A percentile compares a stretch with the other conserved stretches of the same genome.
These are phyloP conservation scores for Hippocampus kuda DNA, from an alignment of 2,797 vertebrate species.

Conservation along the genomic window DNA sequence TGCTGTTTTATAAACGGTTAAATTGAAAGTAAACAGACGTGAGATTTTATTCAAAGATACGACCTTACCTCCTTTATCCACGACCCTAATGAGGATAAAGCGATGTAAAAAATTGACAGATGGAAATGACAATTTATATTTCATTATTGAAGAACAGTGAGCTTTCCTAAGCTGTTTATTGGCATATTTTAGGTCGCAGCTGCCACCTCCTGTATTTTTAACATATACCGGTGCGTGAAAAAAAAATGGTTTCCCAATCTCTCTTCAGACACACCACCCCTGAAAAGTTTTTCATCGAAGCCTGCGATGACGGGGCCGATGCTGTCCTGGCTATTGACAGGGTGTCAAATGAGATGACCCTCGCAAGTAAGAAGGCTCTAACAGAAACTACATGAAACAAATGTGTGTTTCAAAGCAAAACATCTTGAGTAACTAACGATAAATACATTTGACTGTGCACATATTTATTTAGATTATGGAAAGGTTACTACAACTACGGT, in stretches of 20 bases:
- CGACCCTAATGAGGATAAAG: too few species aligned
- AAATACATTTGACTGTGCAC: background rate
- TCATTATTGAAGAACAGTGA: background rate
- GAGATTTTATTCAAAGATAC: too few species aligned
- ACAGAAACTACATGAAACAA: background rate
- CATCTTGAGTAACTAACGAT: too few species aligned
- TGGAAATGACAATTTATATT: background rate
- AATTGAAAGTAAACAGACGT: too few species aligned
- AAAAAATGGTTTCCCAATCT: background rate
- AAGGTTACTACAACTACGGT: background rate
- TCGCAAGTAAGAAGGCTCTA: conserved; percentile 74
- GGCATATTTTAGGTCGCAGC: background rate
- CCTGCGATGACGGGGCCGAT: conserved; percentile 86
- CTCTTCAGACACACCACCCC: conserved; percentile 79
- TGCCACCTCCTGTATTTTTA: background rate
- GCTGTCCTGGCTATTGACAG: conserved; percentile 91
- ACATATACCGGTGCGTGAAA: background rate
- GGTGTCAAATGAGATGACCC: conserved; percentile 89
- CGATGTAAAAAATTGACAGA: too few species aligned
- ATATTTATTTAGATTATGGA: background rate
- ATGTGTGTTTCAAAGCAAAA: background rate
- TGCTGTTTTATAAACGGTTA: too few species aligned
- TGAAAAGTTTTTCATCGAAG: conserved; percentile 94
- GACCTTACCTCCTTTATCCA: too few species aligned
- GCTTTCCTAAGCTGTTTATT: background rate